Evolutionary conservation across 1,140 invertebrate genomes (phyloP), one percentile per base, ranked within the genome.

Genomic region (Euwallacea similis): DNA sequence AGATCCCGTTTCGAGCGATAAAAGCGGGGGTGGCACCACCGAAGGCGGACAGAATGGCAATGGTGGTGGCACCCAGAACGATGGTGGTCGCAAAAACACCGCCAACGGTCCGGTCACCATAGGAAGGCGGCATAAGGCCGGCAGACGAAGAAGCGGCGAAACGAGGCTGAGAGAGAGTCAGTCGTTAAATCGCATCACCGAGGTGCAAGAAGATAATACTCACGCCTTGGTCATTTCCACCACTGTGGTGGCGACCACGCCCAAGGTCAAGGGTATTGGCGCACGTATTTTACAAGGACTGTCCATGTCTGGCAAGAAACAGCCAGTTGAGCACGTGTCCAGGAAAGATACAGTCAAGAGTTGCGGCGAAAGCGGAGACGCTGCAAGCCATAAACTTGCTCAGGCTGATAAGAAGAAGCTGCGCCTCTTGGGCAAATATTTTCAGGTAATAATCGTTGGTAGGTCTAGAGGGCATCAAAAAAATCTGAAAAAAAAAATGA

Each of bases 131-230:
- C 85, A 86, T 78, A 84, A 87, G 64, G 82, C 85, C 2, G 85
- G 85, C 41, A 79, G 87, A 63, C 84, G 89, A 72, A 82, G 88
- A 72, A 82, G 83, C 9, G 85, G 87, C 0, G 89, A 92, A 76
- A 90, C 89, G 2, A 84, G 91, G 3, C 81, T 93, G 15, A 83
- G 91, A 7, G 91, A 93, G 82, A 92, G 90, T 76, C 91, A 93
- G 76, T 93, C 91, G 7, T 80, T 94, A 21, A 93, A 94, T 79
- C 85, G 70, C 56, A 93, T 94, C 50, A 92, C 91, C 9, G 91
- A 93, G 81, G 89, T 90, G 11, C 89, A 90, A 76, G 90, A 91
- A 82, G 85, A 80, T 42, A 75, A 72, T 9, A 72, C 75, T 10
- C 78, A 79, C 53, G 71, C 76, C 15, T 53, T 79, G 43, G 73